Conservation (phyloP, 2,888 invertebrate genomes). For the Hypomecis atomaria region DNA sequence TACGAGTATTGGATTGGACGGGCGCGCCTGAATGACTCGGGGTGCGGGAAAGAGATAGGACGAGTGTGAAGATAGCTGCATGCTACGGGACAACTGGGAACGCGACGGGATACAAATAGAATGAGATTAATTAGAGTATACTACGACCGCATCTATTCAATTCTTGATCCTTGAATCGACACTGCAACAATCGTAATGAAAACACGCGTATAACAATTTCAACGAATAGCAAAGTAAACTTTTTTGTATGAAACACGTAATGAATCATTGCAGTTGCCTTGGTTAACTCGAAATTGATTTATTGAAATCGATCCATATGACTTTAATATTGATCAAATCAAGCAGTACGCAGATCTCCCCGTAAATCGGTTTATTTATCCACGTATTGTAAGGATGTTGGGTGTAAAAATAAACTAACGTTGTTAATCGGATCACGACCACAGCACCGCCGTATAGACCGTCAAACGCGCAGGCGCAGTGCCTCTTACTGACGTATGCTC, state of each 20-base stretch:
- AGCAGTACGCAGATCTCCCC: slow-evolving; percentile 56
- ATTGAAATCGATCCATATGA: slow-evolving; percentile 15
- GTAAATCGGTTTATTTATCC: slow-evolving; percentile 36
- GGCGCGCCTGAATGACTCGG: slow-evolving; percentile 73
- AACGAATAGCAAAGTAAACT: slow-evolving; percentile 36
- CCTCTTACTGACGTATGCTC: slow-evolving; percentile 80
- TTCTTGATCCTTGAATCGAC: slow-evolving; percentile 53
- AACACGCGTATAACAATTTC: slow-evolving; percentile 8
- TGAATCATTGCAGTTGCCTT: slow-evolving; percentile 47
- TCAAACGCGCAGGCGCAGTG: slow-evolving; percentile 83
- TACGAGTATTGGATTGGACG: slow-evolving; percentile 68
- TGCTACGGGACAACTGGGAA: slow-evolving; percentile 65
- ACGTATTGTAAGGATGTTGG: slow-evolving; percentile 49
- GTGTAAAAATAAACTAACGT: slow-evolving; percentile 76
- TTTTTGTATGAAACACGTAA: slow-evolving; percentile 55
- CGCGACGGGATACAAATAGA: slow-evolving; percentile 76
- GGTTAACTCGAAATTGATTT: slow-evolving; percentile 36
- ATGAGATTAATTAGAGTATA: slow-evolving; percentile 73
- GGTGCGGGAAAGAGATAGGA: slow-evolving; percentile 62
- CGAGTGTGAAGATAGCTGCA: slow-evolving; percentile 67
- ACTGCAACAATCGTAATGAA: slow-evolving; percentile 22
- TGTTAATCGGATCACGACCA: slow-evolving; percentile 84
- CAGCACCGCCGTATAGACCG: slow-evolving; percentile 83
- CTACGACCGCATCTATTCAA: slow-evolving; percentile 55
- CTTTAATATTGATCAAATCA: slow-evolving; percentile 57